Conservation (phyloP, 2,113 vertebrate genomes). For the Struthio camelus region DNA sequence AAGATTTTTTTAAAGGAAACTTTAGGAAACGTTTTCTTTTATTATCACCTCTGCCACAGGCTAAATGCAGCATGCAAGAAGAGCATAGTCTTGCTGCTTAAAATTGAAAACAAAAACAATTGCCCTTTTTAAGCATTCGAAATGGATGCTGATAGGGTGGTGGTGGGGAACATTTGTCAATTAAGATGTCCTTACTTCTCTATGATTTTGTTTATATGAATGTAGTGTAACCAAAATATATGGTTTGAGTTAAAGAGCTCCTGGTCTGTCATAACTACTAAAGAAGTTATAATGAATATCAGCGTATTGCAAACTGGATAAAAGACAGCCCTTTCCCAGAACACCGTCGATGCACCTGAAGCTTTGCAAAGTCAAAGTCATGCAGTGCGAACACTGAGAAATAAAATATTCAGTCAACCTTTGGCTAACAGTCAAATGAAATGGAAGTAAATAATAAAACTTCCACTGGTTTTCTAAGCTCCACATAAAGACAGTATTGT, state of each 20-base stretch:
- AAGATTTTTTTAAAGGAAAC: not conserved
- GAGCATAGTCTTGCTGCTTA: not conserved
- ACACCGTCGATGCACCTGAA: not conserved
- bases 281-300: not conserved
- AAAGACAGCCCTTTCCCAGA: not conserved
- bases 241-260: not conserved
- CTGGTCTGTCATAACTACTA: not conserved
- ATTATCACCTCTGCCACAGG: not conserved
- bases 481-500: not conserved
- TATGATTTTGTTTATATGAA: not conserved
- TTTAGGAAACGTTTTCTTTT: not conserved
- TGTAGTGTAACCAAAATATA: rapidly evolving
- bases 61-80: not conserved
- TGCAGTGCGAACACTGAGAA: not conserved
- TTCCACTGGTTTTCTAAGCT: not conserved
- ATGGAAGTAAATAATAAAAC: not conserved
- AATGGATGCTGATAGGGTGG: not conserved
- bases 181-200: not conserved
- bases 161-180: not conserved
- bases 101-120: not conserved
- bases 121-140: not conserved
- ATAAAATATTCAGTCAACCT: not conserved
- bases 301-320: not conserved
- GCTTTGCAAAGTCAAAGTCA: not conserved
- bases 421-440: not conserved